Conservation (phyloP, 2,113 vertebrate genomes). For the Notechis scutatus region DNA sequence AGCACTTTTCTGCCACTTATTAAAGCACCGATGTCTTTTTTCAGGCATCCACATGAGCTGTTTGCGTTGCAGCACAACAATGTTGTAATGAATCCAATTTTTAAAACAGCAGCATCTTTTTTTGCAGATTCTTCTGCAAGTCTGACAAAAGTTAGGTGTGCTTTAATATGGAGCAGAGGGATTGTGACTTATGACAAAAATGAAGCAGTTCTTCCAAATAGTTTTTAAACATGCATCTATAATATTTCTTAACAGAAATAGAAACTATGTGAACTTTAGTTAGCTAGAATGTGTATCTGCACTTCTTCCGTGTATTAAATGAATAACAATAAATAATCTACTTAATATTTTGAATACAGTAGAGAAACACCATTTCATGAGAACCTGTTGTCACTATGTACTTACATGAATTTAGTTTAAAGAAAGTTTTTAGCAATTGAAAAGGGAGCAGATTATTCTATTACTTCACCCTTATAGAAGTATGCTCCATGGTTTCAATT, state of each 20-base stretch:
- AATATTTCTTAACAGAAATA: background rate
- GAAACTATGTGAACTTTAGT: too few species aligned
- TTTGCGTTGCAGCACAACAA: background rate
- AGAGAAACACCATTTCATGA: background rate
- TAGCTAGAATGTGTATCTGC: background rate
- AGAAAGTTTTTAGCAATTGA: background rate
- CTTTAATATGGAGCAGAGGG: background rate
- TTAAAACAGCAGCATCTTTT: background rate
- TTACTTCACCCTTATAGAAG: background rate
- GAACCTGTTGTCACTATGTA: background rate
- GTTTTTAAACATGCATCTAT: background rate
- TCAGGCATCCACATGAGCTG: background rate
- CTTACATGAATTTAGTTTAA: background rate
- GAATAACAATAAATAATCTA: background rate
- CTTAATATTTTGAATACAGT: background rate
- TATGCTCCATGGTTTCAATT: background rate
- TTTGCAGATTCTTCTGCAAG: background rate
- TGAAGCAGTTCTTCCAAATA: background rate
- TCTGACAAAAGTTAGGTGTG: background rate
- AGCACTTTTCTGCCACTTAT: background rate
- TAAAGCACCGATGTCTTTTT: background rate
- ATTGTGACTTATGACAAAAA: background rate
- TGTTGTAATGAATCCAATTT: background rate
- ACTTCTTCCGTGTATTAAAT: background rate
- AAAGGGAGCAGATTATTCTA: background rate